Evolutionary conservation across 1,140 invertebrate genomes (phyloP).

Genomic region (Eumaeus atala): DNA sequence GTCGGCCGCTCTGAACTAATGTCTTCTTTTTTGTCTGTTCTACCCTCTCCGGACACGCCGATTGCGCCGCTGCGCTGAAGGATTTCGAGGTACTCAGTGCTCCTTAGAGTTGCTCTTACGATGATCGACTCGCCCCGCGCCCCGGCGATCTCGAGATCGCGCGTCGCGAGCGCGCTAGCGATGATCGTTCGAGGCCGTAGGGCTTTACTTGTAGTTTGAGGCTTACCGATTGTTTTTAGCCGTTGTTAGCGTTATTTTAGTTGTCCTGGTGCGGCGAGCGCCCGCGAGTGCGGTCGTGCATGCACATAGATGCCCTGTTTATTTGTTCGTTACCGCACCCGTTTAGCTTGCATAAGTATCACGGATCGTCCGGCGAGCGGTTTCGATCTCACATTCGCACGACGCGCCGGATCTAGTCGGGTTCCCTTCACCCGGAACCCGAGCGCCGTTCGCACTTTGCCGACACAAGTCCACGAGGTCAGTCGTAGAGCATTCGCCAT

Average conservation of each 20-base stretch:
- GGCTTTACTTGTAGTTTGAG: slow-evolving; percentile 78
- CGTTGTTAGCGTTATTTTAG: slow-evolving; percentile 75
- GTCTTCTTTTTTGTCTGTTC: slow-evolving; percentile 69
- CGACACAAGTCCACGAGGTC: slow-evolving; percentile 57
- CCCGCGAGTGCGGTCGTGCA: slow-evolving; percentile 63
- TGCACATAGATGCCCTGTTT: slow-evolving; percentile 70
- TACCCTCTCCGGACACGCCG: slow-evolving; percentile 65
- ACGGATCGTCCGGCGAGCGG: slow-evolving; percentile 66
- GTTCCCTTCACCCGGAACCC: slow-evolving; percentile 43
- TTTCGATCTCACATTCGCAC: slow-evolving; percentile 53
- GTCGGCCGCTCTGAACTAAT: slow-evolving; percentile 69
- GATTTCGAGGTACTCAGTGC: slow-evolving; percentile 83
- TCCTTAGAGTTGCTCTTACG: slow-evolving; percentile 73
- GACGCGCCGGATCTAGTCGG: slow-evolving; percentile 42
- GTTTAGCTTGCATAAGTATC: slow-evolving; percentile 67
- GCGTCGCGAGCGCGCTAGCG: slow-evolving; percentile 53
- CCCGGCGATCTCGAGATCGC: slow-evolving; percentile 50
- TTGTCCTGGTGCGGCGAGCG: slow-evolving; percentile 70
- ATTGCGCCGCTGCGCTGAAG: slow-evolving; percentile 75
- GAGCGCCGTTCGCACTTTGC: slow-evolving; percentile 46
- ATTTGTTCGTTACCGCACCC: slow-evolving; percentile 69
- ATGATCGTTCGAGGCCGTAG: slow-evolving; percentile 72
- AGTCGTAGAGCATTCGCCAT: slow-evolving; percentile 69
- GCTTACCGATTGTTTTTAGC: slow-evolving; percentile 74
- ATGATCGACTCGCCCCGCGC: slow-evolving; percentile 65